Base-by-base conservation (phyloP, 2,797 vertebrate genomes). In the Lepilemur ruficaudatus region DNA sequence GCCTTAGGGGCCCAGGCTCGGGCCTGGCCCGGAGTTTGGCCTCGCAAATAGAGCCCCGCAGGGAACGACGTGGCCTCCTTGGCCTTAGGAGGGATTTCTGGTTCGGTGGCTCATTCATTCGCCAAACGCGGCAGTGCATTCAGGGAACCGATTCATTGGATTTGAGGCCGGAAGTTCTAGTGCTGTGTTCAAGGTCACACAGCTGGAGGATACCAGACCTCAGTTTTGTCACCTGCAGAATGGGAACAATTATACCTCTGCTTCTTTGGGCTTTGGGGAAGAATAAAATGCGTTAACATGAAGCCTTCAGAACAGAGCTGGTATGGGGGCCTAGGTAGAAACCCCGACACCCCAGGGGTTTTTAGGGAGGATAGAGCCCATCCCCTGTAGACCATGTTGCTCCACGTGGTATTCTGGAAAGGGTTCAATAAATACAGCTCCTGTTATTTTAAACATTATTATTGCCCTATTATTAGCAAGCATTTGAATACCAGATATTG, bases 181-280 rank as follows among this genome's bases (percentile, higher is more conserved):
- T 35, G 46, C 85, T 80, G 91, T 69, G 86, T 43, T 91, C 95
- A 97, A 97, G 97, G 97, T 97, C 97, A 97, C 89, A 22, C 70
- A 46, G 35, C 57, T 57, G 75, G 52, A 48, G 59, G 93, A 38
- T 5, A 7, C 75, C 43, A 32, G 5, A 4, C 75, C 73, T 94
- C 70, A 28, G 43, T 65, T 63, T 83, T 76, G 14, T 85, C 38
- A 2, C 80, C 70, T 69, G 67, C 70, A 30, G 50, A 91, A 55
- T 59, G 83, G 91, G 96, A 83, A 35, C 50, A 63, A 0, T 65
- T 63, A 10, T 25, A 12, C 10, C 43, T 61, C 48, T 78, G 28
- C 46, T 63, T 89, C 20, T 12, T 1, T 91, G 82, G 35, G 46
- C 48, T 85, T 89, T 76, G 82, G 63, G 73, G 52, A 52, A 83